Evolutionary conservation across 2,888 invertebrate genomes (phyloP).

Genomic region (Tenthredo distinguenda): DNA sequence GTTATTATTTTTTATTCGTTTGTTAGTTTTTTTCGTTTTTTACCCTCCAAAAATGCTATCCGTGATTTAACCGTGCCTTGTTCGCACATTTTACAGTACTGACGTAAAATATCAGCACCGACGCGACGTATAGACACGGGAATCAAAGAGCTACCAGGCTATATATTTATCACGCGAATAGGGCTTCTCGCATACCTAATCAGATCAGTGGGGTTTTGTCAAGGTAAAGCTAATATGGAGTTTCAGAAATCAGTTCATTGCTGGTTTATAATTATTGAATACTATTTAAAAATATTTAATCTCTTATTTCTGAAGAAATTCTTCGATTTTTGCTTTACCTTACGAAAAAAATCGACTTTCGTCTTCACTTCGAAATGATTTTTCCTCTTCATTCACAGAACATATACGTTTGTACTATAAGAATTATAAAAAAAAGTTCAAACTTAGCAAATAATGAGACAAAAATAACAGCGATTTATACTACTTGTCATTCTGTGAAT

Average conservation of each 20-base stretch:
- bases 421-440: no score
- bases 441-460: not conserved
- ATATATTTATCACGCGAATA: constrained; percentile 66
- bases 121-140: constrained; percentile 57
- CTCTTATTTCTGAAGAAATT: not conserved
- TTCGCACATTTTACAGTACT: constrained; percentile 67
- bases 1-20: not conserved
- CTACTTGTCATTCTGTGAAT: not conserved
- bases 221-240: constrained; percentile 37
- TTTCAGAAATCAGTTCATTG: not conserved
- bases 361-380: no score
- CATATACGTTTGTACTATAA: no score
- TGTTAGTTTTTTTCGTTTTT: not conserved
- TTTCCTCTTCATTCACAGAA: no score
- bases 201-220: constrained; percentile 62
- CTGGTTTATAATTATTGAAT: not conserved
- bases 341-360: no score
- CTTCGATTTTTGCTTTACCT: not conserved
- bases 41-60: constrained; percentile 74
- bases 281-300: not conserved
- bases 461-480: not conserved
- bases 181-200: constrained; percentile 73
- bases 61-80: constrained; percentile 70
- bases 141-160: constrained; percentile 66
- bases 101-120: constrained; percentile 28